Conservation (phyloP, 2,113 vertebrate species). For the Tiliqua scincoides region DNA sequence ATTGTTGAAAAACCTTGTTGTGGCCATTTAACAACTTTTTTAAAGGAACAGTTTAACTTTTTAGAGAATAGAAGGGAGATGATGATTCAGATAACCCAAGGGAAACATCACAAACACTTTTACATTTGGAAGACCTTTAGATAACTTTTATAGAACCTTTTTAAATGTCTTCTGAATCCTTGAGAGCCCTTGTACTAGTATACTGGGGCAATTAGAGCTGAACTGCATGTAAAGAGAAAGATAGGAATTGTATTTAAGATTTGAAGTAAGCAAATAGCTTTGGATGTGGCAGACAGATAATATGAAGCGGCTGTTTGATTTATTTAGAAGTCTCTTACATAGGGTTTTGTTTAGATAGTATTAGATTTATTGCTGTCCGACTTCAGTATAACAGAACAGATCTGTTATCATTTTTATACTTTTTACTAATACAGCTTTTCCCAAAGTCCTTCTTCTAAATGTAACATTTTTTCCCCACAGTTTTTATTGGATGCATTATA, state of each 20-base stretch:
- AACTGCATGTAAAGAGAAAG: slow-evolving; percentile 37
- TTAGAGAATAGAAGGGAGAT: background rate
- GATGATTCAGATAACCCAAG: slow-evolving; percentile 30
- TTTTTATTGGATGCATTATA: slow-evolving; percentile 43
- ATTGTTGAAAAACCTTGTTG: background rate
- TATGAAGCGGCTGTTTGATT: slow-evolving; percentile 38
- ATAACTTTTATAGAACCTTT: slow-evolving; percentile 30
- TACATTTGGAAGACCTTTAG: slow-evolving; percentile 15
- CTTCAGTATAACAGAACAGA: slow-evolving; percentile 39
- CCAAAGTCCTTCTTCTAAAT: slow-evolving; percentile 16
- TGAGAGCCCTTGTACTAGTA: slow-evolving; percentile 38
- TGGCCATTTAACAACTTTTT: slow-evolving; percentile 6
- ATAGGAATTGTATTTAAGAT: slow-evolving; percentile 49
- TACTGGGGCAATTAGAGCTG: slow-evolving; percentile 29
- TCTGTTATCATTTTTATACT: slow-evolving; percentile 45
- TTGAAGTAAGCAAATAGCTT: slow-evolving; percentile 47
- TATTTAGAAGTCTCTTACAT: slow-evolving; percentile 53
- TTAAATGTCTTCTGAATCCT: slow-evolving; percentile 41
- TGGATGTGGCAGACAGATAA: slow-evolving; percentile 44
- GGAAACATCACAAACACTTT: slow-evolving; percentile 36
- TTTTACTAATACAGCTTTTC: slow-evolving; percentile 49
- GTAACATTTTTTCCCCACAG: slow-evolving; percentile 17
- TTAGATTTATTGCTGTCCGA: slow-evolving; percentile 32
- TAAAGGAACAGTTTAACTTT: background rate
- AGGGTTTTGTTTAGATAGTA: slow-evolving; percentile 5